Percentiles rank a stretch among this genome's conserved stretches.
Conservation (phyloP, 2,888 invertebrate genomes). For the Callimorpha dominula region DNA sequence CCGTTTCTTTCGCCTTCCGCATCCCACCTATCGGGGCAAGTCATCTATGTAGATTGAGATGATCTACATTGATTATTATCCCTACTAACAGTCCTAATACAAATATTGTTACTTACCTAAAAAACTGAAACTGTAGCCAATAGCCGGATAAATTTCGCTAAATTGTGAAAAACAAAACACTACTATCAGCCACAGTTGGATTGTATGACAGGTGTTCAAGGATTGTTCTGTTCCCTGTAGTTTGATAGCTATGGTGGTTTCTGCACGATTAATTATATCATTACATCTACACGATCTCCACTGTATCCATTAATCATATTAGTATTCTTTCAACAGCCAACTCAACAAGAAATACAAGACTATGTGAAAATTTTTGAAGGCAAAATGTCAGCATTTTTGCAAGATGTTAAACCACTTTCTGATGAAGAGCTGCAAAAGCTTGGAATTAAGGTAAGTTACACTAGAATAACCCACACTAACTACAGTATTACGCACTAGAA, state of each 20-base stretch:
- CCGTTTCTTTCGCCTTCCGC: no score
- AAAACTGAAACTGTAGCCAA: neutral
- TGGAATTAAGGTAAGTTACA: constrained; percentile 89
- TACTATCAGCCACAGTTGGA: no score
- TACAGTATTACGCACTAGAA: neutral
- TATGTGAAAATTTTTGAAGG: constrained; percentile 93
- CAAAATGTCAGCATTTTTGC: constrained; percentile 96
- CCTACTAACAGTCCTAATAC: neutral
- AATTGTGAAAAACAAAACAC: no score
- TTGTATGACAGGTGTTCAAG: neutral
- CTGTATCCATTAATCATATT: neutral
- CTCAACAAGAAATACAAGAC: constrained; percentile 91
- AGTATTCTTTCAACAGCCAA: constrained; percentile 79
- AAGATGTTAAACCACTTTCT: constrained; percentile 90
- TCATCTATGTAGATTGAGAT: no score
- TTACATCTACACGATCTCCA: neutral
- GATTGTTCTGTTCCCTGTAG: neutral
- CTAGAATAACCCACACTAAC: neutral
- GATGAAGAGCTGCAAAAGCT: constrained; percentile 93
- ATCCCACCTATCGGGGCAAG: no score
- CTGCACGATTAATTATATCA: neutral
- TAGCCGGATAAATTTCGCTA: neutral
- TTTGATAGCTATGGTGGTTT: neutral
- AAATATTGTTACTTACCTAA: neutral
- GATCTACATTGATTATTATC: no score